Percentiles rank a stretch among this genome's conserved stretches.
Conservation (phyloP, 2,113 vertebrate genomes). For the Meleagris gallopavo region DNA sequence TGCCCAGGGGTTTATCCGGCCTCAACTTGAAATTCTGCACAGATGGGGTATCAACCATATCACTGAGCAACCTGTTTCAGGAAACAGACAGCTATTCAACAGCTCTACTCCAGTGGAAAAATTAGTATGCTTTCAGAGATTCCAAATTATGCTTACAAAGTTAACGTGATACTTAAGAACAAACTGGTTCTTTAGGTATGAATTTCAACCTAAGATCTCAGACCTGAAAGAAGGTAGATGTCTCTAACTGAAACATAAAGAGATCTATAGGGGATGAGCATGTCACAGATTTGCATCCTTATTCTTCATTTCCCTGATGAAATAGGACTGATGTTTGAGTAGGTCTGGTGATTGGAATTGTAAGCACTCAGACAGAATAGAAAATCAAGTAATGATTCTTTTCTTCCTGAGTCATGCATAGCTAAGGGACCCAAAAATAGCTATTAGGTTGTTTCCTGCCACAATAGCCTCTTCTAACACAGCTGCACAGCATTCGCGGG, state of each 20-base stretch:
- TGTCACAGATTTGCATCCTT: slow-evolving; percentile 2
- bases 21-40: too few species aligned
- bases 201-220: slow-evolving; percentile 3
- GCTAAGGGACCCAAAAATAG: slow-evolving; percentile 28
- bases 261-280: slow-evolving; percentile 18
- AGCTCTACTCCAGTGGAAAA: background rate
- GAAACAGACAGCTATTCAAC: background rate
- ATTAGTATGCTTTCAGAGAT: background rate
- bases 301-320: background rate
- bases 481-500: slow-evolving; percentile 47
- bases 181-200: background rate
- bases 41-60: too few species aligned
- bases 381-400: slow-evolving; percentile 63
- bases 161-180: background rate
- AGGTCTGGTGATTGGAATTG: background rate
- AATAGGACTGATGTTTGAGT: slow-evolving; percentile 31
- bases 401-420: slow-evolving; percentile 50
- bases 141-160: background rate
- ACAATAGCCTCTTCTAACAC: slow-evolving; percentile 41
- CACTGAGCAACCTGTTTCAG: too few species aligned
- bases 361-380: slow-evolving; percentile 52
- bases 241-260: slow-evolving; percentile 8
- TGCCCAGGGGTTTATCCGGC: too few species aligned
- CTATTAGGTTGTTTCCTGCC: slow-evolving; percentile 34
- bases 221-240: background rate